phyloP scores from a whole-genome alignment of 1,140 invertebrate genomes.

The Diabrotica undecimpunctata region DNA sequence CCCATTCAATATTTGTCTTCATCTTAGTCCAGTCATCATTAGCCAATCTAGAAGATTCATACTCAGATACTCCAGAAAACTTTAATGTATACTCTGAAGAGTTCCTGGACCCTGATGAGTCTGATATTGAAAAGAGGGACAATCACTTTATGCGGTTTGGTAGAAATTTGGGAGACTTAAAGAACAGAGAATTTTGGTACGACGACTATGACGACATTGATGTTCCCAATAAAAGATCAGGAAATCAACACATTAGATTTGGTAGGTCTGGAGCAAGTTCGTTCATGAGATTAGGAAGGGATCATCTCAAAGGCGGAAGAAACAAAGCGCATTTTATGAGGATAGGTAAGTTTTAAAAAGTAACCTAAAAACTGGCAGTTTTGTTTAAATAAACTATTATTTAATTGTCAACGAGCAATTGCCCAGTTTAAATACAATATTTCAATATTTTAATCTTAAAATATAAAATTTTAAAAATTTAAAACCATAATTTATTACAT shows the following conservation, averaged over 20 bases:
- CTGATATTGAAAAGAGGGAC: conserved; percentile 7
- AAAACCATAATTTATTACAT: no score
- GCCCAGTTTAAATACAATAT: no score
- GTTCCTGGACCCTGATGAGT: conserved; percentile 6
- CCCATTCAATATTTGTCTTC: conserved; percentile 5
- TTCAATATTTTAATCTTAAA: no score
- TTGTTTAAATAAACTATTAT: no score
- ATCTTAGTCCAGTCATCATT: conserved; percentile 15
- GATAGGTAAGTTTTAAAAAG: conserved; percentile 8
- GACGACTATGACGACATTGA: background rate
- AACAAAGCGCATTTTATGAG: conserved; percentile 5
- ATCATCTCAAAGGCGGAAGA: background rate
- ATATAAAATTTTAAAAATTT: no score
- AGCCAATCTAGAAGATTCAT: conserved; percentile 12
- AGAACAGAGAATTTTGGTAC: conserved; percentile 1
- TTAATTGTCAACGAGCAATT: no score
- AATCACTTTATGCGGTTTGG: conserved; percentile 14
- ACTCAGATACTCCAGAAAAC: conserved; percentile 4
- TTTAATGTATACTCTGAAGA: conserved; percentile 10
- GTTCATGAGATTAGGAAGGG: conserved; percentile 14
- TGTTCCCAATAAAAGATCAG: background rate
- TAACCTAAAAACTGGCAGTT: background rate
- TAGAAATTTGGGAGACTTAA: conserved; percentile 3
- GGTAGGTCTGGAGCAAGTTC: background rate
- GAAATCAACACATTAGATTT: conserved; percentile 14